phyloP scores from a whole-genome alignment of 2,888 invertebrate species.

The Agrochola lychnidis region DNA sequence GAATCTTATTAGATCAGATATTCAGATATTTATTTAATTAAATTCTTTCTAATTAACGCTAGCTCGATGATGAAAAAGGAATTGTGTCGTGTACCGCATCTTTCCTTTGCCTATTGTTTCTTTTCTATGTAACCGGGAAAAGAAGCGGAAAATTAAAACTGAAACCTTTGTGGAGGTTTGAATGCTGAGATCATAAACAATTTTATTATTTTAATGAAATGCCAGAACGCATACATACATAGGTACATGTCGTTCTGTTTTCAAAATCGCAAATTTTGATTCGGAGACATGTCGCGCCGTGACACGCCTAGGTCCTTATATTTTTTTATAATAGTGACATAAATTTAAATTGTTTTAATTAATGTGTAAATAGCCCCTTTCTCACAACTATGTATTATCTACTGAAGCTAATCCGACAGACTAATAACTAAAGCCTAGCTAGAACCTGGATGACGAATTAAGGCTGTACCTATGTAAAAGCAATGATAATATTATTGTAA shows the following conservation, averaged over 20 bases:
- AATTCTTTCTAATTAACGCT: not conserved
- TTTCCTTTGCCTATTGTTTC: constrained; percentile 26
- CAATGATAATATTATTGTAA: no score
- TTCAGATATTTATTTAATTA: not conserved
- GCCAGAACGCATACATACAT: not conserved
- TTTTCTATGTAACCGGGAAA: not conserved
- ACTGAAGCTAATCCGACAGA: not conserved
- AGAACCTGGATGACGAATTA: not conserved
- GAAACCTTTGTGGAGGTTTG: constrained; percentile 1
- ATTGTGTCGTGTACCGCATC: constrained; percentile 16
- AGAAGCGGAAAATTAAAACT: constrained; percentile 45
- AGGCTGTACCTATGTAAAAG: not conserved
- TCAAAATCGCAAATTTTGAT: constrained; percentile 7
- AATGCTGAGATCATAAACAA: not conserved
- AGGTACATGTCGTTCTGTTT: not conserved
- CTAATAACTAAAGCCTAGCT: not conserved
- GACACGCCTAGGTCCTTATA: not conserved
- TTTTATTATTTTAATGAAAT: constrained; percentile 14
- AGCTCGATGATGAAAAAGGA: not conserved
- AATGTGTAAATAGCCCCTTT: not conserved
- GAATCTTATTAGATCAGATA: not conserved
- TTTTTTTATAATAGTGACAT: not conserved
- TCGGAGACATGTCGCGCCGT: not conserved
- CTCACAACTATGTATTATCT: not conserved
- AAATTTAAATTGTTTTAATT: not conserved